Conservation (phyloP, 2,113 vertebrate genomes). For the Anoplopoma fimbria region DNA sequence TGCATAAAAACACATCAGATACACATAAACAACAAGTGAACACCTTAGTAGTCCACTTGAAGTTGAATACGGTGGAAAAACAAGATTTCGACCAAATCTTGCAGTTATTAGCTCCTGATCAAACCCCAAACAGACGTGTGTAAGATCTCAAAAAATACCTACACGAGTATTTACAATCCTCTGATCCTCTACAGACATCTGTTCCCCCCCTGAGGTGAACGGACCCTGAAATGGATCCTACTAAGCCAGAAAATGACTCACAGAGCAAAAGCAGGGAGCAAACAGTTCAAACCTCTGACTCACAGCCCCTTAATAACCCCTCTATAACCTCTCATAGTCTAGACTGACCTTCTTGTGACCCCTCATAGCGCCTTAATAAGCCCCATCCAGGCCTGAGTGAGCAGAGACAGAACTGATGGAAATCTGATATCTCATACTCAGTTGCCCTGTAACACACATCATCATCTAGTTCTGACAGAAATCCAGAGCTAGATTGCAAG, state of each 20-base stretch:
- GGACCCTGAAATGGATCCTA: constrained; percentile 74
- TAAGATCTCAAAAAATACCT: constrained; percentile 47
- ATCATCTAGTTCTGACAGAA: constrained; percentile 24
- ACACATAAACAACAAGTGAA: background rate
- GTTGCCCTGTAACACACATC: constrained; percentile 37
- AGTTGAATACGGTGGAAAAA: background rate
- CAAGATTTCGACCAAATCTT: background rate
- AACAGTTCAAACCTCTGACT: constrained; percentile 69
- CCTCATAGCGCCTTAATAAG: constrained; percentile 51
- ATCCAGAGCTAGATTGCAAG: background rate
- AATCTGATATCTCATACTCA: constrained; percentile 60
- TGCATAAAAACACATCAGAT: background rate
- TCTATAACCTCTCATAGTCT: constrained; percentile 61
- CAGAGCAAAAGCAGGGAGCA: constrained; percentile 45
- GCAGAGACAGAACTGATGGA: constrained; percentile 56
- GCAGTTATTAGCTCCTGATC: background rate
- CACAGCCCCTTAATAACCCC: constrained; percentile 60
- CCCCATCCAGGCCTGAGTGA: constrained; percentile 54
- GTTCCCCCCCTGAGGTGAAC: constrained; percentile 69
- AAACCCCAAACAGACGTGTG: constrained; percentile 21
- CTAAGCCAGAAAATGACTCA: constrained; percentile 74
- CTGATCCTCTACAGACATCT: constrained; percentile 68
- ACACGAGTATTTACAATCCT: constrained; percentile 47
- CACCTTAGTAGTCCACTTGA: background rate
- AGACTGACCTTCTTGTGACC: constrained; percentile 66